Base-by-base conservation (phyloP, 2,797 vertebrate species). In the Sebastes glaucus region DNA sequence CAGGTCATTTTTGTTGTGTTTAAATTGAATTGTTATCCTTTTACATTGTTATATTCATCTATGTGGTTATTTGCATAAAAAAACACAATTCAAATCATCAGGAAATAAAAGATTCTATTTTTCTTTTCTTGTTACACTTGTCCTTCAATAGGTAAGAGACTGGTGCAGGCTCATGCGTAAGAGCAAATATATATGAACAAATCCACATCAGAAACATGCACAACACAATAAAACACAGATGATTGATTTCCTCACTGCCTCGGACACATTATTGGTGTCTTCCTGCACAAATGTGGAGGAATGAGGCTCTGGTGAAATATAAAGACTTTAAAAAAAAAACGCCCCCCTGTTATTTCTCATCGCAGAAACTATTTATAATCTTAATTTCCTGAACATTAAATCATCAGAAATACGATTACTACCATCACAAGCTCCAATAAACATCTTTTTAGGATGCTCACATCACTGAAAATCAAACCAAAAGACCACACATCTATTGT, bases 371-470 rank as follows among this genome's bases (percentile, higher is more conserved):
- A 80, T 84, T 86, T 78, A 81, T 74, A 77, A 72, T 49, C 35
- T 35, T 80, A 25, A 80, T 80, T 83, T 77, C 60, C 74, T 33
- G 57, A 62, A 27, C 77, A 77, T 72, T 80, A 71, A 87, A 82
- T 83, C 64, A 84, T 55, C 68, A 13, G 30, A 63, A 71, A 72
- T 38, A 28, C 2, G 5, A 80, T 72, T 66, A 73, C 56, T 57
- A 42, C 35, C 14, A 63, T 69, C 57, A 69, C 68, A 65, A 68
- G 49, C 33, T 81, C 65, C 64, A 71, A 88, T 70, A 61, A 77
- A 68, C 23, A 80, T 69, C 9, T 61, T 53, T 70, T 66, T 53
- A 78, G 33, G 79, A 62, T 4, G 4, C 20, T 63, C 20, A 22
- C 52, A 72, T 63, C 59, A 42, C 52, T 74, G 42, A 65, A 23